phyloP scores from a whole-genome alignment of 2,113 vertebrate genomes.

The Greenwoodochromis staneri region DNA sequence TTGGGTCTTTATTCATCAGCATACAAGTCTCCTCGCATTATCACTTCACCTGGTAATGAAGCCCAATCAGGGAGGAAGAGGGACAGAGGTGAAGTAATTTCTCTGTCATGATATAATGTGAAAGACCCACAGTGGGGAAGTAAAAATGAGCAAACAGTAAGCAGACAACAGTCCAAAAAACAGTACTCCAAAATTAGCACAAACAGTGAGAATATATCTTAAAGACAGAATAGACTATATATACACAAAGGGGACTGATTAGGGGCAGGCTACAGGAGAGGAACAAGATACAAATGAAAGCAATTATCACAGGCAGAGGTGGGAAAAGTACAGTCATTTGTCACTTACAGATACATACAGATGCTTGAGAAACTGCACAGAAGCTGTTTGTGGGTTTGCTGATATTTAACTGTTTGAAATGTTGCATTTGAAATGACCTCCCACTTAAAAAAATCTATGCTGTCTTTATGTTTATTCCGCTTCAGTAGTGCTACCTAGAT shows the following conservation, averaged over 20 bases:
- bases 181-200: background rate
- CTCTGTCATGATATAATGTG: background rate
- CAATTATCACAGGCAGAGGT: background rate
- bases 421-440: background rate
- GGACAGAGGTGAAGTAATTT: background rate
- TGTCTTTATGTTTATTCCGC: background rate
- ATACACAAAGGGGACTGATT: background rate
- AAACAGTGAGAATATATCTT: background rate
- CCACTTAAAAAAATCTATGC: background rate
- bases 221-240: background rate
- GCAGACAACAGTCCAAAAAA: background rate
- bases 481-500: background rate
- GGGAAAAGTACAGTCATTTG: background rate
- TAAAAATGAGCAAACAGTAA: background rate
- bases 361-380: background rate
- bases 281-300: background rate
- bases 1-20: background rate
- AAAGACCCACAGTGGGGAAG: background rate
- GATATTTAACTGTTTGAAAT: background rate
- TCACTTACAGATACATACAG: background rate
- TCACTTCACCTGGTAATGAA: slow-evolving; percentile 10
- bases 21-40: background rate
- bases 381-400: background rate
- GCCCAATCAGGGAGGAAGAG: background rate
- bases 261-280: background rate